Evolutionary conservation across 1,140 invertebrate species (phyloP).

Genomic region (Trissolcus basalis): DNA sequence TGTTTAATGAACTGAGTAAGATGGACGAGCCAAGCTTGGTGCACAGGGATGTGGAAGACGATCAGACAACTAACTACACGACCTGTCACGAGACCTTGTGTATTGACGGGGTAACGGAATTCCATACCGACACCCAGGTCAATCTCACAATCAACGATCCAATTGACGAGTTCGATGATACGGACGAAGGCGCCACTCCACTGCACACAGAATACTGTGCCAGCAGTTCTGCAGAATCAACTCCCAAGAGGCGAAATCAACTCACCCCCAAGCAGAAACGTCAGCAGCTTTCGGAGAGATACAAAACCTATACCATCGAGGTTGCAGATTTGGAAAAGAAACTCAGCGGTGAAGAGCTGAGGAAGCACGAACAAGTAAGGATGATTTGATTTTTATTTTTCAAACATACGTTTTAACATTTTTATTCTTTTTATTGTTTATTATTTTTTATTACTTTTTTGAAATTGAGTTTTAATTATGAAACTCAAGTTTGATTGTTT

Average conservation of each 20-base stretch:
- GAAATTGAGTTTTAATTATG: not conserved
- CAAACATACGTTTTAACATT: not conserved
- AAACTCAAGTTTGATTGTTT: too few relatives aligned
- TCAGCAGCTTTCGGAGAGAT: conserved; percentile 83
- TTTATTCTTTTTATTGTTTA: not conserved
- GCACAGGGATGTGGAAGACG: conserved; percentile 61
- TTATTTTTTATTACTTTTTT: too few relatives aligned
- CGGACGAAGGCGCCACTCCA: conserved; percentile 76
- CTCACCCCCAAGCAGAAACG: conserved; percentile 86
- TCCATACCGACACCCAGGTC: conserved; percentile 67
- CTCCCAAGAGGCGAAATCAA: conserved; percentile 79
- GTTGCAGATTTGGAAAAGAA: conserved; percentile 75
- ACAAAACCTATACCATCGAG: conserved; percentile 85
- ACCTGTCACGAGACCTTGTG: conserved; percentile 77
- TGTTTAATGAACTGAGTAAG: conserved; percentile 80
- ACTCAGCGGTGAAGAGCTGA: conserved; percentile 65
- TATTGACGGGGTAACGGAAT: conserved; percentile 65
- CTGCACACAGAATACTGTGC: conserved; percentile 76
- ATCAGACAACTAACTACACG: conserved; percentile 76
- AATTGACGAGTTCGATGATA: conserved; percentile 69
- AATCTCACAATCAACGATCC: conserved; percentile 57
- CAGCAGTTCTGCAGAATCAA: conserved; percentile 82
- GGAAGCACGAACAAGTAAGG: conserved; percentile 62
- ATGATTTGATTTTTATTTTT: not conserved
- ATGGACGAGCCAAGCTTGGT: conserved; percentile 78